phyloP scores from a whole-genome alignment of 2,797 vertebrate genomes.

The Enteromius argenteus region DNA sequence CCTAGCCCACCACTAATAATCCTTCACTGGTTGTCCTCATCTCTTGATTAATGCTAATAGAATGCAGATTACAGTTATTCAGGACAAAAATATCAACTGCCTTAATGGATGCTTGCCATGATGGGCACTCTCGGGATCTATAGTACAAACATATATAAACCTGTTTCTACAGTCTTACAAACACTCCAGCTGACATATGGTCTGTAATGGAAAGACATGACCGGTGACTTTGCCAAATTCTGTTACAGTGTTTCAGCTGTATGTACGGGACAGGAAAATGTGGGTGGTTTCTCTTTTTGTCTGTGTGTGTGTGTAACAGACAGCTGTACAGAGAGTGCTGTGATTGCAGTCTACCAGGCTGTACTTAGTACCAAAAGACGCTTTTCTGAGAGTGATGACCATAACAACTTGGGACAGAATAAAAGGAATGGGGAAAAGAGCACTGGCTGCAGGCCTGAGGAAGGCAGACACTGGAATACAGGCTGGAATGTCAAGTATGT shows the following conservation, averaged over 20 bases:
- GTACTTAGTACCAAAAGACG: slow-evolving; percentile 14
- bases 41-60: neutral
- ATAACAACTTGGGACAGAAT: slow-evolving; percentile 25
- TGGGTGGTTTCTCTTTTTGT: slow-evolving; percentile 40
- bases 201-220: slow-evolving; percentile 4
- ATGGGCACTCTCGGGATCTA: neutral
- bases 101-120: slow-evolving; percentile 4
- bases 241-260: neutral
- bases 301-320: slow-evolving; percentile 11
- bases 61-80: neutral
- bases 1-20: neutral
- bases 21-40: slow-evolving; percentile 2
- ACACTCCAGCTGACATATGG: slow-evolving; percentile 28
- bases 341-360: slow-evolving; percentile 37
- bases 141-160: neutral
- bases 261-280: slow-evolving; percentile 8
- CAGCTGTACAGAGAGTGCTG: neutral
- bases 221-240: neutral
- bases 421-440: slow-evolving; percentile 35
- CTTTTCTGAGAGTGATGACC: slow-evolving; percentile 26
- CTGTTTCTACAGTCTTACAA: neutral
- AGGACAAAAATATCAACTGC: neutral
- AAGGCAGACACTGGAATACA: slow-evolving; percentile 79
- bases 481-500: slow-evolving; percentile 83
- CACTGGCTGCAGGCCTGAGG: slow-evolving; percentile 75